phyloP scores from a whole-genome alignment of 2,888 invertebrate genomes.

The Teleogryllus oceanicus region DNA sequence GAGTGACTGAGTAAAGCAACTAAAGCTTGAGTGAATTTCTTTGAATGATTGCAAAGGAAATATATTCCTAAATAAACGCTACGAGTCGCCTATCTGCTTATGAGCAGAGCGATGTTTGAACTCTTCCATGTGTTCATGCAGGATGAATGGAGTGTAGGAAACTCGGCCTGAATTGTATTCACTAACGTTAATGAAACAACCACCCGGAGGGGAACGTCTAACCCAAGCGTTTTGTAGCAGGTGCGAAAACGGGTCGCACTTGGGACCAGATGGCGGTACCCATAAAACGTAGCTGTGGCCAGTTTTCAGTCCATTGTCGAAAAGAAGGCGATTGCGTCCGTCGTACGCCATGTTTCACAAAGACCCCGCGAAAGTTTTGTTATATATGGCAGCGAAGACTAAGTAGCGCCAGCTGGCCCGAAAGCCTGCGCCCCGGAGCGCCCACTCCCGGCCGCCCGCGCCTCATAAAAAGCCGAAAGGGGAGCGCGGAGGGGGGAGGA shows the following conservation, averaged over 20 bases:
- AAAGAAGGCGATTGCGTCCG: slow-evolving; percentile 18
- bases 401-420: slow-evolving; percentile 18
- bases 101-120: too few relatives aligned
- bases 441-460: background rate
- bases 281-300: slow-evolving; percentile 9
- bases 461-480: background rate
- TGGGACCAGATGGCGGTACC: background rate
- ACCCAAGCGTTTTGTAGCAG: background rate
- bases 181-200: background rate
- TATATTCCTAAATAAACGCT: too few relatives aligned
- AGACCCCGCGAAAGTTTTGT: slow-evolving; percentile 18
- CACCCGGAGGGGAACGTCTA: too few relatives aligned
- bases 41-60: too few relatives aligned
- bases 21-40: too few relatives aligned
- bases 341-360: background rate
- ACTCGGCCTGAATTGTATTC: too few relatives aligned
- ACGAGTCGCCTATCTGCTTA: too few relatives aligned
- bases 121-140: too few relatives aligned
- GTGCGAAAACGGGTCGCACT: slow-evolving; percentile 3
- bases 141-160: too few relatives aligned
- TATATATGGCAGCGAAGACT: slow-evolving; percentile 9
- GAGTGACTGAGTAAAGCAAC: too few relatives aligned
- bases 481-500: background rate
- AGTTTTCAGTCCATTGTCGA: slow-evolving; percentile 18
- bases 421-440: background rate